A percentile compares a stretch with the other conserved stretches of the same genome.
phyloP scores from a whole-genome alignment of 2,113 vertebrate species.

The Phrynosoma platyrhinos region DNA sequence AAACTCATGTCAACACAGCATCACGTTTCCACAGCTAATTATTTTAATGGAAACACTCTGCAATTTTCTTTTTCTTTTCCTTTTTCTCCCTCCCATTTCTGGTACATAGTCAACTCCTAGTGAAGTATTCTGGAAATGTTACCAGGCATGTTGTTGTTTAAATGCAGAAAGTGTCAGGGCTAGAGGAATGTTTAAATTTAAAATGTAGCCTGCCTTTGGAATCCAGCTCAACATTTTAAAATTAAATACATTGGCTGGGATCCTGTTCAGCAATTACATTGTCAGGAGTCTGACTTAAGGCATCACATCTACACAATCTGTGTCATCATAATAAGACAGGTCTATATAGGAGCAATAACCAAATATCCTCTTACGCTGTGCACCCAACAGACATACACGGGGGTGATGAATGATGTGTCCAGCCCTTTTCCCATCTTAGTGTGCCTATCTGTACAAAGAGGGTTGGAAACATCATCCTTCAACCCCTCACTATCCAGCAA shows the following conservation, averaged over 20 bases:
- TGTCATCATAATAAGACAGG: too few species aligned
- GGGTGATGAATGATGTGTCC: too few species aligned
- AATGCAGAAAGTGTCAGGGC: neutral
- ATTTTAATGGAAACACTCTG: conserved; percentile 1
- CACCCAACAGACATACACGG: too few species aligned
- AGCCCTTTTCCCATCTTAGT: too few species aligned
- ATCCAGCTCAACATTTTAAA: neutral
- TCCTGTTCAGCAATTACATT: neutral
- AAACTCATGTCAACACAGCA: neutral
- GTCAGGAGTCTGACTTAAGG: too few species aligned
- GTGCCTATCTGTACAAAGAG: too few species aligned
- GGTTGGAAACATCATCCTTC: too few species aligned
- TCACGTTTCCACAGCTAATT: conserved; percentile 4
- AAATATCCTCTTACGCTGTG: too few species aligned
- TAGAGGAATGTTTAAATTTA: neutral
- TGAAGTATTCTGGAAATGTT: neutral
- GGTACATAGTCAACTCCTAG: neutral
- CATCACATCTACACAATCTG: too few species aligned
- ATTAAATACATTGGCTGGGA: neutral
- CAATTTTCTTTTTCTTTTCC: neutral
- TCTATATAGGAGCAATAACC: too few species aligned
- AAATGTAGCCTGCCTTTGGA: neutral
- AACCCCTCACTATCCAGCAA: too few species aligned
- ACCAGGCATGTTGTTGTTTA: neutral
- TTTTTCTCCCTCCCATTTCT: too few species aligned